Conservation (phyloP, 2,797 vertebrate species). For the Phrynocephalus guinanensis region DNA sequence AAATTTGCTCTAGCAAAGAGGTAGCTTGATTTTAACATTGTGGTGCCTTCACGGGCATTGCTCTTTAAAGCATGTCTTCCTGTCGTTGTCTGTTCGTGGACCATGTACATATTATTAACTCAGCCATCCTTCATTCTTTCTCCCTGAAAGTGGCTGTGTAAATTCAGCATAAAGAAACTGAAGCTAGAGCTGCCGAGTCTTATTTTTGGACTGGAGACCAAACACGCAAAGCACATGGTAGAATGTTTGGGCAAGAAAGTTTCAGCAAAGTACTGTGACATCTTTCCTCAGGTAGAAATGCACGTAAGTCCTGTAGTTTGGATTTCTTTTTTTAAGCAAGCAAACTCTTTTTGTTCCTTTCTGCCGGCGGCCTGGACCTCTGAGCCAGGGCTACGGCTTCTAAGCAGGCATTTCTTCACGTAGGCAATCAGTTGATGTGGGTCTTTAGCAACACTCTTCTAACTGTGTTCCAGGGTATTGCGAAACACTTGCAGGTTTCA, state of each 20-base stretch:
- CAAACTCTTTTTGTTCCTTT: not conserved
- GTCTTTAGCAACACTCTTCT: not conserved
- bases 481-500: conserved; percentile 80
- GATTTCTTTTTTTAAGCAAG: not conserved
- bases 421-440: not conserved
- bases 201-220: conserved; percentile 78
- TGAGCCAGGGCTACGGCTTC: not conserved
- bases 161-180: conserved; percentile 80
- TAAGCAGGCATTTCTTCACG: not conserved
- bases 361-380: too few relatives aligned
- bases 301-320: conserved; percentile 72
- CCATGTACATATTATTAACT: not conserved
- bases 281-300: conserved; percentile 80
- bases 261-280: conserved; percentile 77
- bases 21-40: conserved; percentile 60
- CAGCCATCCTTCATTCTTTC: not conserved
- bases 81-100: not conserved
- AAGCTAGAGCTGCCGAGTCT: conserved; percentile 80
- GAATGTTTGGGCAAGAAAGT: conserved; percentile 65
- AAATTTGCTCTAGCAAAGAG: conserved; percentile 81
- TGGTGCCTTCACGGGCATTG: not conserved
- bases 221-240: conserved; percentile 73
- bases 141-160: conserved; percentile 81
- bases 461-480: conserved; percentile 74
- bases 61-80: not conserved